These are phyloP conservation scores for Diloba caeruleocephala DNA, from an alignment of 2,888 invertebrate genomes.

Conservation along the genomic window DNA sequence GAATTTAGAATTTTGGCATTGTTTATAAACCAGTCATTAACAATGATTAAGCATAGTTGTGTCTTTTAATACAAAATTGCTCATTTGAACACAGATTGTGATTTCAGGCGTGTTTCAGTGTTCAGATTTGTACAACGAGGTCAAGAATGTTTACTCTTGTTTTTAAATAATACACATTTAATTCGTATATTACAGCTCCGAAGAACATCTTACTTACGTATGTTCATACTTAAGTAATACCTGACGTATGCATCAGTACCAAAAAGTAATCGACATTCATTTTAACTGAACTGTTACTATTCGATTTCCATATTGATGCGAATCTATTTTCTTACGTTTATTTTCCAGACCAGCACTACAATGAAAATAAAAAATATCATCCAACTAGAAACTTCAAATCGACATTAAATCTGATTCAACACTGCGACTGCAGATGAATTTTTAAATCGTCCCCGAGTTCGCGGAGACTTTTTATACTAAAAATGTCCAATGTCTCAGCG, in stretches of 20 bases:
- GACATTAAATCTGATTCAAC: slow-evolving; percentile 52
- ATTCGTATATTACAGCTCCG: too few relatives aligned
- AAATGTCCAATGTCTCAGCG: slow-evolving; percentile 52
- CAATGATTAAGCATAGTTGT: background rate
- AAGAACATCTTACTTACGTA: too few relatives aligned
- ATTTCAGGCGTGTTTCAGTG: too few relatives aligned
- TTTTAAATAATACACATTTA: too few relatives aligned
- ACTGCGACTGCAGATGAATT: slow-evolving; percentile 60
- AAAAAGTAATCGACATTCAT: background rate
- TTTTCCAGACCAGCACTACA: slow-evolving; percentile 9
- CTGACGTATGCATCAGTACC: too few relatives aligned
- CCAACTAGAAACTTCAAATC: slow-evolving; percentile 41
- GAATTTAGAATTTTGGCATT: slow-evolving; percentile 1
- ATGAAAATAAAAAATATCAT: slow-evolving; percentile 17
- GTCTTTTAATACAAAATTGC: background rate
- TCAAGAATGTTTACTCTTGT: too few relatives aligned
- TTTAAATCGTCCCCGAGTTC: slow-evolving; percentile 59
- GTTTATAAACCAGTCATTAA: background rate
- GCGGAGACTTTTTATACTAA: slow-evolving; percentile 44
- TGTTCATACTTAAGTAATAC: too few relatives aligned
- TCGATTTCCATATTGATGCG: background rate
- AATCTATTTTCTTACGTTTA: background rate
- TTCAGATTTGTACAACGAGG: too few relatives aligned
- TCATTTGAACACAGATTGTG: too few relatives aligned
- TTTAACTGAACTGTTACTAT: slow-evolving; percentile 1